Evolutionary conservation across 2,113 vertebrate species (phyloP).

Genomic region (Setophaga kirtlandii): DNA sequence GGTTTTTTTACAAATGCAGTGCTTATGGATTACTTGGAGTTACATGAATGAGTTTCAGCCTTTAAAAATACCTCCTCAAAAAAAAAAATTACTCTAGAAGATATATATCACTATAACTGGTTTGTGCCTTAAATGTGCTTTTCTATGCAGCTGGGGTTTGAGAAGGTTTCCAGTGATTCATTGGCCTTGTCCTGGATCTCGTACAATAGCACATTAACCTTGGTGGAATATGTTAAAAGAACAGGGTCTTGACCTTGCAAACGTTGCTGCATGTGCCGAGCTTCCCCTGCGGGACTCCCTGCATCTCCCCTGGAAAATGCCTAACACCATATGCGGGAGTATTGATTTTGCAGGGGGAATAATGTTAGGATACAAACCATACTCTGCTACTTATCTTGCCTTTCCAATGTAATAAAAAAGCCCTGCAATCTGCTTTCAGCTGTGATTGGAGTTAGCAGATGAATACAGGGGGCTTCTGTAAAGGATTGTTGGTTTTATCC

Average conservation of each 20-base stretch:
- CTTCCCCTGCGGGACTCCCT: neutral
- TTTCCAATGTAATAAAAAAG: constrained; percentile 3
- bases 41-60: neutral
- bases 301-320: neutral
- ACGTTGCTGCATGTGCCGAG: rapidly evolving
- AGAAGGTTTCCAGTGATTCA: neutral
- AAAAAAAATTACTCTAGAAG: neutral
- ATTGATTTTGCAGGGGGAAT: neutral
- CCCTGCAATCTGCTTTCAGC: neutral
- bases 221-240: neutral
- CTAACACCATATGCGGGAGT: neutral
- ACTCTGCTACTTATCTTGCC: constrained; percentile 6
- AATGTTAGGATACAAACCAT: neutral
- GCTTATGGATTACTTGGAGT: neutral
- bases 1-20: neutral
- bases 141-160: neutral
- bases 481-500: neutral
- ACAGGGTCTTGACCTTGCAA: neutral
- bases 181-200: neutral
- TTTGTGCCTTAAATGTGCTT: neutral
- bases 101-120: neutral
- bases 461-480: neutral
- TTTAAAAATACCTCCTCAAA: neutral
- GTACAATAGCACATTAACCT: neutral
- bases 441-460: neutral